Conservation (phyloP, 2,888 invertebrate genomes). For the Eupithecia subumbrata region DNA sequence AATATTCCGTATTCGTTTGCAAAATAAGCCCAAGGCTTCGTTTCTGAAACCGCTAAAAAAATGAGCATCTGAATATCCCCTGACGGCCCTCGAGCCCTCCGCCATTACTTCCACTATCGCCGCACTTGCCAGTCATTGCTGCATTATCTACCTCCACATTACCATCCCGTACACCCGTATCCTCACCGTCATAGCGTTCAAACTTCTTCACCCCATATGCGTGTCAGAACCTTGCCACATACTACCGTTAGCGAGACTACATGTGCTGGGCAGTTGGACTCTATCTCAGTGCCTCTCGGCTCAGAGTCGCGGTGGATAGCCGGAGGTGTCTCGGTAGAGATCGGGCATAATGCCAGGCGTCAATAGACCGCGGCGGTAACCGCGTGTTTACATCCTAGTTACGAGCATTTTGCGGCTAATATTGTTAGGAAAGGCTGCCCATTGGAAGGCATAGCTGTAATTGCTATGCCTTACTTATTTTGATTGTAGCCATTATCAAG, state of each 20-base stretch:
- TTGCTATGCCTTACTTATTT: background rate
- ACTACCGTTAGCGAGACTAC: conserved; percentile 18
- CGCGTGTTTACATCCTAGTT: conserved; percentile 55
- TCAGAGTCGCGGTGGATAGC: conserved; percentile 8
- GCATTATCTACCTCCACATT: conserved; percentile 39
- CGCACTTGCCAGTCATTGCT: conserved; percentile 45
- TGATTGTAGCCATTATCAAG: background rate
- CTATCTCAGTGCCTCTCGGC: conserved; percentile 25
- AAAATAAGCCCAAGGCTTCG: conserved; percentile 27
- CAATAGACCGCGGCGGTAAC: conserved; percentile 53
- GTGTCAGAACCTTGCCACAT: conserved; percentile 23
- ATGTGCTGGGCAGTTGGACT: conserved; percentile 16
- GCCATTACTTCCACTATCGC: conserved; percentile 53
- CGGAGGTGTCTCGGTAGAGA: conserved; percentile 22
- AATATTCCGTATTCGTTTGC: conserved; percentile 26
- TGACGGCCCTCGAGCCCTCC: conserved; percentile 51
- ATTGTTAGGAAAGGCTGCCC: conserved; percentile 42
- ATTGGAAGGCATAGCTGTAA: conserved; percentile 29
- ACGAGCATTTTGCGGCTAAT: conserved; percentile 49
- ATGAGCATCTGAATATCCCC: conserved; percentile 49
- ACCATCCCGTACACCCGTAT: conserved; percentile 18
- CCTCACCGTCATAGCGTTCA: background rate
- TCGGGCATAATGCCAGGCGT: conserved; percentile 54
- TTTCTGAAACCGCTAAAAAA: conserved; percentile 31
- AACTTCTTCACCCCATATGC: conserved; percentile 15